Base-by-base conservation (phyloP, 2,113 vertebrate genomes). In the Hassar affinis region DNA sequence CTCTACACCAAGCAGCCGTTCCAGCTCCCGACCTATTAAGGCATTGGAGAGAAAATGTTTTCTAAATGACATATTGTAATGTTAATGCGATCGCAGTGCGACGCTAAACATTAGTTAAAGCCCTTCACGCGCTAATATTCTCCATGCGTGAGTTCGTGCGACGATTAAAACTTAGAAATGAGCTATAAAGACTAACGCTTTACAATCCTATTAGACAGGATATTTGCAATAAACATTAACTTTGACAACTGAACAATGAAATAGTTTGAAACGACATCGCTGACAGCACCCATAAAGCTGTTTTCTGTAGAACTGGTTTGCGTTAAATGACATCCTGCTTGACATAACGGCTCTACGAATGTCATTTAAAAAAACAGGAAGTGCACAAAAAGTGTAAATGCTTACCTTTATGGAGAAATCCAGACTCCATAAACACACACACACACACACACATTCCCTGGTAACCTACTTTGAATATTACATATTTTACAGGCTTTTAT, bases 121-220 rank as follows among this genome's bases (percentile, higher is more conserved):
- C 27, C 57, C 45, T 52, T 25, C 33, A 30, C 4, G 27, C 20
- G 30, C 51, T 77, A 35, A 74, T 75, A 82, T 62, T 62, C 35
- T 42, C 72, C 14, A 27, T 51, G 45, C n/a, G n/a, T 54, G 59
- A 77, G 47, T 38, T 52, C 49, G 59, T 64, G 57, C 4, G 30
- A 64, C 69, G 62, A n/a, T 83, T 61, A 76, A 52, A 62, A 77
- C 57, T 77, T 74, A 35, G 15, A 57, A 59, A 81, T 57, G 68
- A 81, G 68, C 66, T 59, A 72, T 72, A 30, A 72, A 81, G 66
- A 18, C 66, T 33, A 59, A 82, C 42, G 25, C 25, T 59, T 38
- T 27, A 8, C 57, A 10, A 62, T 45, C 20, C 9, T 62, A 76
- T 62, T 64, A 64, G 74, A 76, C 14, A 33, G 42, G 27, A n/a